A percentile compares a stretch with the other conserved stretches of the same genome.
These are phyloP conservation scores for Odontothrips loti DNA, from an alignment of 2,888 invertebrate genomes.

Conservation along the genomic window DNA sequence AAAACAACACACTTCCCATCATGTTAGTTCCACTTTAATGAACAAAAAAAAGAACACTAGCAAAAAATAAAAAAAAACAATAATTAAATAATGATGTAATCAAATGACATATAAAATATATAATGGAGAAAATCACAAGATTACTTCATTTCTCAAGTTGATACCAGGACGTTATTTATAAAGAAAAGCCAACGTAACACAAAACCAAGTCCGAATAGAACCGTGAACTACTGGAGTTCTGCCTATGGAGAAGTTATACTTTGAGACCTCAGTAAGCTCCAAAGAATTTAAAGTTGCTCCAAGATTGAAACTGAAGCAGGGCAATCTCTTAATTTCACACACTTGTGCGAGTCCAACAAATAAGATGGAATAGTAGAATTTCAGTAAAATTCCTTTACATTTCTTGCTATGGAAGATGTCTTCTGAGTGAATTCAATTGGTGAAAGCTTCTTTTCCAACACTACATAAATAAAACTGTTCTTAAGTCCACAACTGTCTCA, in stretches of 20 bases:
- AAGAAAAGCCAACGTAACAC: slow-evolving; percentile 14
- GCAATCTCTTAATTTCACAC: neutral
- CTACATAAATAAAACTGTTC: neutral
- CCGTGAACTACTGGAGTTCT: neutral
- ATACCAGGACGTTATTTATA: slow-evolving; percentile 11
- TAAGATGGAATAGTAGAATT: neutral
- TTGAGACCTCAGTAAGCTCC: neutral
- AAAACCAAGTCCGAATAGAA: slow-evolving; percentile 5
- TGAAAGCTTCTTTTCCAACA: neutral
- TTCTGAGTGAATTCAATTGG: neutral
- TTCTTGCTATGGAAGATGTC: too few species aligned
- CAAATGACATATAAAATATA: slow-evolving; percentile 26
- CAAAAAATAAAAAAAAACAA: slow-evolving; percentile 17
- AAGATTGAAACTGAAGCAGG: neutral
- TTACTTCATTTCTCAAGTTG: slow-evolving; percentile 23
- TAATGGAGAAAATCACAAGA: slow-evolving; percentile 23
- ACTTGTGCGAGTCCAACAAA: neutral
- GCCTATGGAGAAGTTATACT: neutral
- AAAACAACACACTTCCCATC: slow-evolving; percentile 19
- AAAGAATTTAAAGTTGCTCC: neutral
- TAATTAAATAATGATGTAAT: slow-evolving; percentile 20
- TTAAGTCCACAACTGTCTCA: neutral
- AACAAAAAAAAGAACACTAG: slow-evolving; percentile 19
- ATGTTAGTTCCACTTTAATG: slow-evolving; percentile 17
- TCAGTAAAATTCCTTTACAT: neutral